These are phyloP conservation scores for Petrolisthes manimaculis DNA, from an alignment of 2,888 invertebrate genomes.

Conservation along the genomic window DNA sequence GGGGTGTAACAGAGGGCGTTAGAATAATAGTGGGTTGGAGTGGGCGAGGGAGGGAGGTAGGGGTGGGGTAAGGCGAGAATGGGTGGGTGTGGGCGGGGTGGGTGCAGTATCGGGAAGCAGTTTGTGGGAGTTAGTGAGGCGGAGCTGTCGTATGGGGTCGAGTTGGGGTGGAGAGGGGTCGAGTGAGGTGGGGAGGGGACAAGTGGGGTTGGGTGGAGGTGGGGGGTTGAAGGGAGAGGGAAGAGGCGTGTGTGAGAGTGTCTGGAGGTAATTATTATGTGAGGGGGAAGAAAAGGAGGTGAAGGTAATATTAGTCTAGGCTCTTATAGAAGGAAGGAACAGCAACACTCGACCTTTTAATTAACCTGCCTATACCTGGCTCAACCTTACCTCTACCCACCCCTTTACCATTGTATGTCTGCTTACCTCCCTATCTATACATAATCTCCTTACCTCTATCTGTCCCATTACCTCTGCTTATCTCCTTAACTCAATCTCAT, in stretches of 20 bases:
- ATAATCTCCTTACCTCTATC: too few species aligned
- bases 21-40: not conserved
- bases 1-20: not conserved
- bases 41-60: not conserved
- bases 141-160: not conserved
- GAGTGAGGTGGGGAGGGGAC: not conserved
- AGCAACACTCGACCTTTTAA: too few species aligned
- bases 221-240: not conserved
- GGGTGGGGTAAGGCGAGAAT: not conserved
- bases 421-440: too few species aligned
- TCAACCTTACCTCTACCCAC: too few species aligned
- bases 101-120: not conserved
- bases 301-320: too few species aligned
- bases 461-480: too few species aligned
- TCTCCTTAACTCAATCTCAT: too few species aligned
- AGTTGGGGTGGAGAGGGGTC: not conserved
- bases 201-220: not conserved
- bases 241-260: not conserved
- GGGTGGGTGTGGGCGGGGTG: not conserved
- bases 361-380: too few species aligned
- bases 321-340: too few species aligned
- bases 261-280: too few species aligned
- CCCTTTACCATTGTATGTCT: too few species aligned
- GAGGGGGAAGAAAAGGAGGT: too few species aligned
- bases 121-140: not conserved